phyloP scores from a whole-genome alignment of 2,888 invertebrate genomes.

The Drosophila parthenogenetica region DNA sequence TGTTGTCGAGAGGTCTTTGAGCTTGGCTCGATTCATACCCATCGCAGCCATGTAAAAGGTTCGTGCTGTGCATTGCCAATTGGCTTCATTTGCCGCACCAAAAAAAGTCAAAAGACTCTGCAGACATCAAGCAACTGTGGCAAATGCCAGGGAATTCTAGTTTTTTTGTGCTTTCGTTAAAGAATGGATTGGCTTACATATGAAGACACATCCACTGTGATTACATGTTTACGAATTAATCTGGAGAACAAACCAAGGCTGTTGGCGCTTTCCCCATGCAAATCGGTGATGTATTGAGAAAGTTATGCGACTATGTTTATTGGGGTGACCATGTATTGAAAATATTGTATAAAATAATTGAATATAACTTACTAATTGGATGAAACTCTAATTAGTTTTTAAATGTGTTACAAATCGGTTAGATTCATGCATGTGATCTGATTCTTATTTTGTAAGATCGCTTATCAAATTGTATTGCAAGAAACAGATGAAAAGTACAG shows the following conservation, averaged over 20 bases:
- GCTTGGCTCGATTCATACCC: constrained; percentile 44
- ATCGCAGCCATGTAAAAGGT: constrained; percentile 48
- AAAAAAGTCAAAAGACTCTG: background rate
- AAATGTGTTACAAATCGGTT: no score
- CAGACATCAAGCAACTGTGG: constrained; percentile 27
- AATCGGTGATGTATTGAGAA: background rate
- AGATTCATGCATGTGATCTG: no score
- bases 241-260: background rate
- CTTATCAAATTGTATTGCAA: no score
- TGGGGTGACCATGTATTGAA: constrained; percentile 5
- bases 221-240: constrained; percentile 13
- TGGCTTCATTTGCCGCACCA: constrained; percentile 38
- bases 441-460: no score
- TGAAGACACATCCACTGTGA: constrained; percentile 11
- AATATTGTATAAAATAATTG: no score
- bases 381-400: no score
- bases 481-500: no score
- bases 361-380: no score
- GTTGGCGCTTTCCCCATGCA: constrained; percentile 10
- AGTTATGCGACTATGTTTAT: background rate
- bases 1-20: constrained; percentile 62
- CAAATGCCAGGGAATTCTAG: constrained; percentile 48
- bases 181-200: constrained; percentile 33
- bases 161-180: constrained; percentile 2
- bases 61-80: constrained; percentile 70